These are phyloP conservation scores for Pantherophis vulpinus DNA, from an alignment of 2,797 vertebrate species.

Conservation along the genomic window DNA sequence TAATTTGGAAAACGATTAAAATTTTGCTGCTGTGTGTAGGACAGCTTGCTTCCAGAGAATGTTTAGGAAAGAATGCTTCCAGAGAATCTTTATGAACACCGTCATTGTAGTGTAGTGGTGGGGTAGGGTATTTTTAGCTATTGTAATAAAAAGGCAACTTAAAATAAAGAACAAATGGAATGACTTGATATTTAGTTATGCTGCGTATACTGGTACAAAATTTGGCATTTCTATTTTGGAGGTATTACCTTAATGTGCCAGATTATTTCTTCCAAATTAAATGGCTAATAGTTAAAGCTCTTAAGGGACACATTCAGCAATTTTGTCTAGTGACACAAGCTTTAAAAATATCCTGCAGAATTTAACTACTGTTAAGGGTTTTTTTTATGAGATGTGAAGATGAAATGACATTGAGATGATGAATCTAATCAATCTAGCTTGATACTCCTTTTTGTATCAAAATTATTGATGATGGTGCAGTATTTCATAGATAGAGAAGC, in stretches of 20 bases:
- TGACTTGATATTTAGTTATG: background rate
- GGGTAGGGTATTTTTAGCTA: background rate
- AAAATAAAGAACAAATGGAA: background rate
- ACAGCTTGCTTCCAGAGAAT: background rate
- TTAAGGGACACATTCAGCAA: background rate
- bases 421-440: background rate
- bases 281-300: background rate
- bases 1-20: background rate
- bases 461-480: background rate
- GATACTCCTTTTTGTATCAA: background rate
- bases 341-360: background rate
- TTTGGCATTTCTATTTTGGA: background rate
- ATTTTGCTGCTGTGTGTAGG: background rate
- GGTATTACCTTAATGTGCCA: background rate
- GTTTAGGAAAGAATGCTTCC: background rate
- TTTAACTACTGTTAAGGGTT: background rate
- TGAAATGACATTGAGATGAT: background rate
- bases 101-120: background rate
- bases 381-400: background rate
- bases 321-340: background rate
- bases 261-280: background rate
- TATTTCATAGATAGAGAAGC: conserved; percentile 2
- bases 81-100: background rate
- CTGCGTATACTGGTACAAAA: background rate
- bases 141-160: background rate